Evolutionary conservation across 2,888 invertebrate species (phyloP), one percentile per base, ranked within the genome.

Genomic region (Zygogramma bicolorata): DNA sequence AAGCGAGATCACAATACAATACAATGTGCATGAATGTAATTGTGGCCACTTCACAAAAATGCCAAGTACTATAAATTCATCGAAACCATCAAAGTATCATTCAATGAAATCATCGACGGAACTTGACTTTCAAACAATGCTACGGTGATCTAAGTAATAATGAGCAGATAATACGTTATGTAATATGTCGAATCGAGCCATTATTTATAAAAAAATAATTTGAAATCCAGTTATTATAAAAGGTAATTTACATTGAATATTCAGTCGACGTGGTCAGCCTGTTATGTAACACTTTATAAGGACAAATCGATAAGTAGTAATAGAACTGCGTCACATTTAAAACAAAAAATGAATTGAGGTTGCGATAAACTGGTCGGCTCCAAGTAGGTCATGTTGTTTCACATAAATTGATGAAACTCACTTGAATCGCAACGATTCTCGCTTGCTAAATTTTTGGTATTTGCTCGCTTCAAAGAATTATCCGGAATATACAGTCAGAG

Each of bases 251-350:
- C 25, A 46, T 63, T 29, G 18, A 63, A 63, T 63, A 63, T 63
- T 63, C 63, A 15, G n/a, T 42, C 49, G 42, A 62, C 62, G 63
- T 29, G 31, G 42, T 46, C 63, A 18, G 25, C 29, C 46, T 46
- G 63, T 63, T 63, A 63, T 42, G 46, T 63, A 63, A 63, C 15
- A 63, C 29, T 25, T 62, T 62, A n/a, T 42, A 46, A 63, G 63
- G 63, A 63, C 63, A 46, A 63, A 63, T 63, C 63, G 63, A 46
- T 63, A 63, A 46, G 31, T 63, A 42, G 40, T 42, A 31, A 63
- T 31, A 13, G 34, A n/a, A 27, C 13, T 31, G 29, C 22, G 46
- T 46, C 46, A 46, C 46, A 63, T 63, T 46, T 25, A 63, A 31
- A 46, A 2, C 29, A 29, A 31, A 63, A 63, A 46, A 18, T 31